phyloP scores from a whole-genome alignment of 2,888 invertebrate genomes.

The Chaetogeoica ovagalla region DNA sequence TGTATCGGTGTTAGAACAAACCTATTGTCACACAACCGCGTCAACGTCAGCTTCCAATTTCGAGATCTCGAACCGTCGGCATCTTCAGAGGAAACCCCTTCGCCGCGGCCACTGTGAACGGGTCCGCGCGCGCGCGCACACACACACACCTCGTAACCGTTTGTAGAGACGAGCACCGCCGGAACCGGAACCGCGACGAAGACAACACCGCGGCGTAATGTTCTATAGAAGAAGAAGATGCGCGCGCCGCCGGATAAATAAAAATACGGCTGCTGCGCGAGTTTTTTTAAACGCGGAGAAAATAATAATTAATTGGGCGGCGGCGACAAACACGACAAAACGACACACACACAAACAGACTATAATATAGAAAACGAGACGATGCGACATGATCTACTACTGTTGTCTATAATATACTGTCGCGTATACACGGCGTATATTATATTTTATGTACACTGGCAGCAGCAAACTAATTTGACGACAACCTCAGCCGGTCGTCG shows the following conservation, averaged over 20 bases:
- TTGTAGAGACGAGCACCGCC: background rate
- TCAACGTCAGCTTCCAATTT: too few relatives aligned
- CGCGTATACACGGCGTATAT: background rate
- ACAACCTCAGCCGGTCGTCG: constrained; percentile 29
- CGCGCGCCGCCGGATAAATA: constrained; percentile 22
- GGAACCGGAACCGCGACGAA: constrained; percentile 8
- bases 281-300: constrained; percentile 48
- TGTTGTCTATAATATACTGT: background rate
- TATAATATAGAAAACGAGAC: constrained; percentile 3
- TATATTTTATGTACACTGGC: background rate
- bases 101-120: too few relatives aligned
- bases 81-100: too few relatives aligned
- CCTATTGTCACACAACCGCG: too few relatives aligned
- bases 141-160: too few relatives aligned
- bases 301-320: constrained; percentile 51
- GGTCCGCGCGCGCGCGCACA: too few relatives aligned
- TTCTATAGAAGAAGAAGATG: background rate
- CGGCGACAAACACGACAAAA: constrained; percentile 34
- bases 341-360: background rate
- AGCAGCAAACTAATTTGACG: constrained; percentile 48
- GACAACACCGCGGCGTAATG: background rate
- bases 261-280: constrained; percentile 18
- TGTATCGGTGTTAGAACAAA: too few relatives aligned
- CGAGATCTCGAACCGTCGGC: too few relatives aligned
- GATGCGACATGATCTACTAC: constrained; percentile 6